phyloP scores from a whole-genome alignment of 2,797 vertebrate species.

The Glossophaga mutica region DNA sequence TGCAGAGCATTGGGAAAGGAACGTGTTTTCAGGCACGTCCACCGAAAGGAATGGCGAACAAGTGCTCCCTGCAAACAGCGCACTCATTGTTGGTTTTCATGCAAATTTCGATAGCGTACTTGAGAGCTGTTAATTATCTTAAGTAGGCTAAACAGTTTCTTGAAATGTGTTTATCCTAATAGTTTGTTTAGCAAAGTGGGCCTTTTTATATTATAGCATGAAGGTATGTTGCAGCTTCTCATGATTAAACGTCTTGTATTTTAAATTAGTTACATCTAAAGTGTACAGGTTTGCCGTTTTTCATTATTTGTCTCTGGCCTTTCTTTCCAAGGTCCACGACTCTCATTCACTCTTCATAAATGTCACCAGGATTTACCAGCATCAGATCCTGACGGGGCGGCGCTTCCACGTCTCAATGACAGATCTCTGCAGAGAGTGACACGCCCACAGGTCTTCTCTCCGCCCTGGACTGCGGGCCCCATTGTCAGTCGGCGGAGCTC shows the following conservation, averaged over 20 bases:
- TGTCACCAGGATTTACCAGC: neutral
- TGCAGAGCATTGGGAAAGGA: constrained; percentile 27
- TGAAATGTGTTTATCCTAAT: constrained; percentile 55
- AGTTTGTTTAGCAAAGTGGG: constrained; percentile 56
- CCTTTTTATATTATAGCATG: constrained; percentile 57
- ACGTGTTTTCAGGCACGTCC: neutral
- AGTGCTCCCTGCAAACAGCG: constrained; percentile 37
- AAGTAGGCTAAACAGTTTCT: constrained; percentile 64
- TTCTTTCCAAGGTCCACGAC: neutral
- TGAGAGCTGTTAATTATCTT: constrained; percentile 68
- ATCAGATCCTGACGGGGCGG: neutral
- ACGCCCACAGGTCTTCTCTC: neutral
- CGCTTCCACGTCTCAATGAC: neutral
- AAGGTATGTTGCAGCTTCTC: neutral
- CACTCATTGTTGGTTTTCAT: constrained; percentile 39
- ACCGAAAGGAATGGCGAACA: constrained; percentile 12
- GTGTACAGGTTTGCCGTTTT: neutral
- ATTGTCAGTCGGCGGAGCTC: neutral
- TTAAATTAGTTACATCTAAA: constrained; percentile 18
- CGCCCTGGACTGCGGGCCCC: neutral
- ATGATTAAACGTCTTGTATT: neutral
- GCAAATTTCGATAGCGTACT: constrained; percentile 49
- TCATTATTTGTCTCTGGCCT: neutral
- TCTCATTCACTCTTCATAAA: neutral
- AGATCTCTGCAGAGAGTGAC: neutral